Percentiles rank a stretch among this genome's conserved stretches.
Evolutionary conservation across 2,888 invertebrate species (phyloP).

Genomic region (Coecobrya sp.): DNA sequence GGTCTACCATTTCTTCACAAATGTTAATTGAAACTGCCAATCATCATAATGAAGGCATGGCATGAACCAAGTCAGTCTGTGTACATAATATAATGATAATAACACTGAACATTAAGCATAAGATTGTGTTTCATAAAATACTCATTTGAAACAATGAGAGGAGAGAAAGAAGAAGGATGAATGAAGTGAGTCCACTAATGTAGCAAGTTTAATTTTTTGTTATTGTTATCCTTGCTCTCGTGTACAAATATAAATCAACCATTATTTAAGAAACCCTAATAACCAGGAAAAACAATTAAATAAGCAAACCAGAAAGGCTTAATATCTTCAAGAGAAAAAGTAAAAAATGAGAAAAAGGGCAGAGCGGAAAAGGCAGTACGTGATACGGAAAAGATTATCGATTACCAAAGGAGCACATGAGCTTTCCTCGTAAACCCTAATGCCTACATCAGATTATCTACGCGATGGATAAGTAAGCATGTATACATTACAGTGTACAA

Average conservation of each 20-base stretch:
- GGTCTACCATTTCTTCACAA: slow-evolving; percentile 86
- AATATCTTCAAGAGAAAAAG: slow-evolving; percentile 67
- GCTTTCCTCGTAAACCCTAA: slow-evolving; percentile 49
- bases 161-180: slow-evolving; percentile 26
- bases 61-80: slow-evolving; percentile 88
- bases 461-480: neutral
- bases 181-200: slow-evolving; percentile 35
- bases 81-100: slow-evolving; percentile 87
- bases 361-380: slow-evolving; percentile 81
- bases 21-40: slow-evolving; percentile 93
- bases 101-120: slow-evolving; percentile 53
- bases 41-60: slow-evolving; percentile 91
- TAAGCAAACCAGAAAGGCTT: slow-evolving; percentile 79
- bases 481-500: neutral
- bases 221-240: slow-evolving; percentile 73
- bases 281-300: slow-evolving; percentile 81
- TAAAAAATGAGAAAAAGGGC: slow-evolving; percentile 69
- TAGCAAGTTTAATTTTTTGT: slow-evolving; percentile 45
- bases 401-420: slow-evolving; percentile 58
- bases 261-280: slow-evolving; percentile 79
- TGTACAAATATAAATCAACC: slow-evolving; percentile 81
- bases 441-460: slow-evolving; percentile 38
- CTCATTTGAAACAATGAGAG: slow-evolving; percentile 64
- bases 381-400: slow-evolving; percentile 79
- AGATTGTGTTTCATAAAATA: slow-evolving; percentile 19